Evolutionary conservation across 2,113 vertebrate species (phyloP), one percentile per base, ranked within the genome.

Genomic region (Vanacampus margaritifer): DNA sequence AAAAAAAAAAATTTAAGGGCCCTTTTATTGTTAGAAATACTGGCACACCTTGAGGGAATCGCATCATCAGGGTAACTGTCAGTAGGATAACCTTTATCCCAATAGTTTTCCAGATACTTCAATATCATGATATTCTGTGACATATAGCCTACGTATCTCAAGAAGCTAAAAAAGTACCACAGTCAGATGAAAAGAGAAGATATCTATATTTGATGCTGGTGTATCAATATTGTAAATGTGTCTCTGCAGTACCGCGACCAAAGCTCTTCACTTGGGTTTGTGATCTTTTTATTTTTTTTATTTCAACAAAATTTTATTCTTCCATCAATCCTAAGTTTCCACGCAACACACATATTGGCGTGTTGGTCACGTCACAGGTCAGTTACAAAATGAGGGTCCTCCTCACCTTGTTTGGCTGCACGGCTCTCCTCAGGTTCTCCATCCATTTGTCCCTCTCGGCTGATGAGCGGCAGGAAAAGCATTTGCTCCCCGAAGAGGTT

Each of bases 361-460:
- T 6, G 12, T 57, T 6, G 13, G 28, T 17, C 13, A 35, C 28
- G 6, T 36, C 32, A 21, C 56, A 35, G 26, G 16, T 35, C 2
- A 8, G 9, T 10, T 32, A 19, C 10, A 16, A 28, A 28, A 16
- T 6, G 14, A 14, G 14, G 16, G 1, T 12, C 12, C 12, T 24
- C 6, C 37, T 78, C 41, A 98, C 96, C 95, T 99, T 99, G 90
- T 99, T 99, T 54, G 97, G 97, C 80, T 99, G 96, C 66, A 98
- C 95, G 0, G 97, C 97, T 75, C 97, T 93, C 82, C 97, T 91
- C 84, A 99, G 90, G 85, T 99, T 99, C 89, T 99, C 97, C 97
- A 99, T 99, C 97, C 97, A 99, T 92, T 99, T 99, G 91, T 99
- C 97, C 79, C 96, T 93, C 86, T 99, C 97, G 1, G 97, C 97